A percentile compares a stretch with the other conserved stretches of the same genome.
Evolutionary conservation across 1,140 invertebrate genomes (phyloP).

Genomic region (Drosophila kurseongensis): DNA sequence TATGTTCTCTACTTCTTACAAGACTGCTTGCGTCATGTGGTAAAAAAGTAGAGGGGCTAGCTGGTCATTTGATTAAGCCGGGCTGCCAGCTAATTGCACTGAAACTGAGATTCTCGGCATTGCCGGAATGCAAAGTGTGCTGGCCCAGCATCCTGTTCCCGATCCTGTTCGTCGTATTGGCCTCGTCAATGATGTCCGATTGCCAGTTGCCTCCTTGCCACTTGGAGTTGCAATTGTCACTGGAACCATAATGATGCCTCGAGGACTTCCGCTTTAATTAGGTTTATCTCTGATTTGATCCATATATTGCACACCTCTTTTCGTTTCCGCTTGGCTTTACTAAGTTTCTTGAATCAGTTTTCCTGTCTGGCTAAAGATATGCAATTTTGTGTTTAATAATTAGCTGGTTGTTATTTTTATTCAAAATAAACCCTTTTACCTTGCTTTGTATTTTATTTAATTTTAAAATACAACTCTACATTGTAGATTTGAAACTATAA

Average conservation of each 20-base stretch:
- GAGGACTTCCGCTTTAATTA: conserved; percentile 1
- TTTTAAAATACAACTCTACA: too few relatives aligned
- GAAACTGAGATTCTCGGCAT: conserved; percentile 33
- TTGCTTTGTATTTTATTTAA: too few relatives aligned
- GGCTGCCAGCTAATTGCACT: conserved; percentile 29
- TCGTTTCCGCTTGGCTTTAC: too few relatives aligned
- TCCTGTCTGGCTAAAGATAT: too few relatives aligned
- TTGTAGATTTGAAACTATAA: background rate
- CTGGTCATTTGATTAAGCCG: conserved; percentile 52
- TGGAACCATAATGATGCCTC: background rate
- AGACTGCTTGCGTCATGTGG: background rate
- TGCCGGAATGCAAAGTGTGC: conserved; percentile 18
- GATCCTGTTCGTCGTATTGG: too few relatives aligned
- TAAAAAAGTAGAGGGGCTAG: background rate
- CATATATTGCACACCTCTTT: background rate
- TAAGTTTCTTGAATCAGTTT: too few relatives aligned
- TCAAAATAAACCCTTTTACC: too few relatives aligned
- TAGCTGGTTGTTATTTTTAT: too few relatives aligned
- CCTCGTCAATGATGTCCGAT: conserved; percentile 2
- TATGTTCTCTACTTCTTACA: conserved; percentile 36
- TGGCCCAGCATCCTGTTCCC: conserved; percentile 16
- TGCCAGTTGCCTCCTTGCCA: background rate
- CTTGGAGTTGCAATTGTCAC: background rate
- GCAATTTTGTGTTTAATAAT: too few relatives aligned
- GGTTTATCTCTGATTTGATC: background rate